Evolutionary conservation across 2,888 invertebrate species (phyloP), one percentile per base, ranked within the genome.

Genomic region (Ophion obscuratus): DNA sequence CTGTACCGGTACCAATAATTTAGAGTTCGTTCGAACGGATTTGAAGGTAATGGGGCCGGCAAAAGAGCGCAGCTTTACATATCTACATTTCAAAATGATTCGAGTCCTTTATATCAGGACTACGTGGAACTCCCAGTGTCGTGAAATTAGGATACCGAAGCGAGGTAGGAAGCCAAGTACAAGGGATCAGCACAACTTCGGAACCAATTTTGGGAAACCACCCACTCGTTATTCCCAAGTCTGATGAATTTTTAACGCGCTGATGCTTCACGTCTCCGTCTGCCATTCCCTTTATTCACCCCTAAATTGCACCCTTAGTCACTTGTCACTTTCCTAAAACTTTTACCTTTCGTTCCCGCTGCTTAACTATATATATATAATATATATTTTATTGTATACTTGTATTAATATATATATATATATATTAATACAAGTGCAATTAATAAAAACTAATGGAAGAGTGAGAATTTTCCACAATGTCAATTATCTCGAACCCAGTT

Each of bases 201-300:
- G 17, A 75, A 40, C 44, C 11, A 81, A 81, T 59, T 68, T 75
- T 11, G 61, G 6, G 14, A 24, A 47, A 61, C 47, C 14, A 20
- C 59, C 61, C 36, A 44, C 61, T 14, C 57, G 24, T n/a, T 68
- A 24, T 47, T 24, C 53, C 75, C 31, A 31, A 53, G 59, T 20
- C 44, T 20, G 9, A 47, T 47, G 53, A 74, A 75, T 81, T 47
- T 68, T 24, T 20, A 66, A 75, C 40, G 66, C n/a, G 27, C 11
- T 9, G 40, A 53, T 53, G 44, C 9, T 68, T 67, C 59, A 68
- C 81, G 10, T 64, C 31, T 24, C 40, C 67, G 17, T 20, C 24
- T 31, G 53, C 57, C 17, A 47, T 17, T 61, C 47, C 59, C 14
- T 31, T 47, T 4, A 68, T 75, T 62, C 61, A 68, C 74, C 68